These are phyloP conservation scores for Indicator maculatus DNA, from an alignment of 2,113 vertebrate species.

Conservation along the genomic window DNA sequence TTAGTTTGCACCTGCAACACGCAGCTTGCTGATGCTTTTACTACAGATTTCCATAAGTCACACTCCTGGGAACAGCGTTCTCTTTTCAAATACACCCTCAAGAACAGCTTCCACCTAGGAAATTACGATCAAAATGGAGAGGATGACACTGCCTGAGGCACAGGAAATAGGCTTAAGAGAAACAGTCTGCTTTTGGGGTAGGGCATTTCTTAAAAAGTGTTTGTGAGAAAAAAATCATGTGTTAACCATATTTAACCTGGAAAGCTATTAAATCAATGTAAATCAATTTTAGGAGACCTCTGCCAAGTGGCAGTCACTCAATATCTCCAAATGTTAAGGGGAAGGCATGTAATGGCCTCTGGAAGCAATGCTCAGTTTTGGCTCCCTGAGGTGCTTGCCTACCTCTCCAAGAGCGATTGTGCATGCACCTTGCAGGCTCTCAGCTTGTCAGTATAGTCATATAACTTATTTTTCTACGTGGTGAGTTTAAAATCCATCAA, in stretches of 20 bases:
- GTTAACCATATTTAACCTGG: background rate
- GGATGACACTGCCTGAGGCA: background rate
- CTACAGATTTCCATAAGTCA: background rate
- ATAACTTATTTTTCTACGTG: background rate
- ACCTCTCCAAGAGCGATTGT: background rate
- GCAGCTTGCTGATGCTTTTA: background rate
- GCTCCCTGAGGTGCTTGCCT: background rate
- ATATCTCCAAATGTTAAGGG: background rate
- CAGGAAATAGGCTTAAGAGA: background rate
- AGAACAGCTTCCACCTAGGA: background rate
- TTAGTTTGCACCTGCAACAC: background rate
- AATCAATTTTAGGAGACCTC: background rate
- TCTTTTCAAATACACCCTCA: background rate
- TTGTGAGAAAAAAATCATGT: background rate
- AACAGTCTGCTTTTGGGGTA: background rate
- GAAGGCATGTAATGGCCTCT: background rate
- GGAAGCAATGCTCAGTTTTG: background rate
- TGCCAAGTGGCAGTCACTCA: background rate
- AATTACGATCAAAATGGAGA: background rate
- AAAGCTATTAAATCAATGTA: background rate
- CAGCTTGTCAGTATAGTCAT: background rate
- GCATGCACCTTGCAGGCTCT: background rate
- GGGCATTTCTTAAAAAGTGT: background rate
- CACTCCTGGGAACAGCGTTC: background rate
- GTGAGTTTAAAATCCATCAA: background rate